phyloP scores from a whole-genome alignment of 2,888 invertebrate genomes.

The Liodrosophila aerea region DNA sequence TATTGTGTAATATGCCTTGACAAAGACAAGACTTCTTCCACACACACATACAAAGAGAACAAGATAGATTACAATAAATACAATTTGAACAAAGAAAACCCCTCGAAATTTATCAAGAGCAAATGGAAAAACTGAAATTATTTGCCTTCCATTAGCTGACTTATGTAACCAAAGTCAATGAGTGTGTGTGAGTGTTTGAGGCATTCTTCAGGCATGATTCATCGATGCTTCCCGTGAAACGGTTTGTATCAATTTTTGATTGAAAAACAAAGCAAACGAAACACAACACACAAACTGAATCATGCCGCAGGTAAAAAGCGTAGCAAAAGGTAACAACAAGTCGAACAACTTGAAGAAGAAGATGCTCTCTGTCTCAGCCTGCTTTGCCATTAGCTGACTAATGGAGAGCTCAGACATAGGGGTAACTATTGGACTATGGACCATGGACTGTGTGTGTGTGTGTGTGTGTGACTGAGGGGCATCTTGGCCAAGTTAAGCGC shows the following conservation, averaged over 20 bases:
- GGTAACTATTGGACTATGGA: background rate
- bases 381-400: conserved; percentile 65
- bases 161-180: background rate
- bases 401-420: conserved; percentile 31
- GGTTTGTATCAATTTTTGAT: conserved; percentile 44
- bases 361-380: too few species aligned
- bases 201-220: conserved; percentile 40
- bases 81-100: too few species aligned
- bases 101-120: too few species aligned
- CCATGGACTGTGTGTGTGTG: background rate
- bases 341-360: conserved; percentile 22
- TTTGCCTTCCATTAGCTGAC: too few species aligned
- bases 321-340: background rate
- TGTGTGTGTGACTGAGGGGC: background rate
- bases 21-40: too few species aligned
- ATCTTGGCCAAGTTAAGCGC: conserved; percentile 48
- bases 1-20: too few species aligned
- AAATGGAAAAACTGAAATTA: too few species aligned
- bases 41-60: too few species aligned
- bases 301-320: conserved; percentile 45
- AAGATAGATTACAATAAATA: too few species aligned
- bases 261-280: conserved; percentile 19
- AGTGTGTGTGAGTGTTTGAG: background rate
- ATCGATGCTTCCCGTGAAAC: conserved; percentile 26
- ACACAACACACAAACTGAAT: conserved; percentile 31